phyloP scores from a whole-genome alignment of 2,888 invertebrate genomes.

The Netelia fuscicornis region DNA sequence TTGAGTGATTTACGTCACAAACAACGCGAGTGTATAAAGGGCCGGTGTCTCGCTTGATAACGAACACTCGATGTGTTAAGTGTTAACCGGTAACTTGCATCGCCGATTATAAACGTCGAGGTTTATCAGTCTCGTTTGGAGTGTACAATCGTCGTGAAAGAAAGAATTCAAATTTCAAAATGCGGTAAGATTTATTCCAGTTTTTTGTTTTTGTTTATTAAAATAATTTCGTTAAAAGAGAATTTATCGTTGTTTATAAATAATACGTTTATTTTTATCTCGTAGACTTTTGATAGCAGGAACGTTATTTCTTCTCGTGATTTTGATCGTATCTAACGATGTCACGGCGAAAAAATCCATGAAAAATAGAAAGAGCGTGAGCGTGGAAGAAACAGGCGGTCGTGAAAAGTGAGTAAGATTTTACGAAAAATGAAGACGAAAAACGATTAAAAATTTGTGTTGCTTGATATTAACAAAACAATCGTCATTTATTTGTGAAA shows the following conservation, averaged over 20 bases:
- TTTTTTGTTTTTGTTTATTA: background rate
- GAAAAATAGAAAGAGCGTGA: slow-evolving; percentile 38
- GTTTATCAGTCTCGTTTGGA: background rate
- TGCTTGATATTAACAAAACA: background rate
- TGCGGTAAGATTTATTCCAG: slow-evolving; percentile 53
- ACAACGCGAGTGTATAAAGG: slow-evolving; percentile 55
- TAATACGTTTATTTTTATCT: background rate
- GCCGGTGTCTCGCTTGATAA: slow-evolving; percentile 45
- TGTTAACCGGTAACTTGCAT: slow-evolving; percentile 2
- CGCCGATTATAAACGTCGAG: background rate
- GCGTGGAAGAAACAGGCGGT: slow-evolving; percentile 38
- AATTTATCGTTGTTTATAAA: background rate
- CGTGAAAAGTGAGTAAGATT: slow-evolving; percentile 52
- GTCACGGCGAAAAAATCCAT: slow-evolving; percentile 57
- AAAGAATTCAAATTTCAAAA: background rate
- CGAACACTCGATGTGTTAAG: slow-evolving; percentile 42
- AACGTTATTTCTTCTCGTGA: slow-evolving; percentile 51
- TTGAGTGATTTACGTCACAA: slow-evolving; percentile 53
- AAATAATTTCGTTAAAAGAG: background rate
- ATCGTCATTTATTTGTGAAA: too few relatives aligned
- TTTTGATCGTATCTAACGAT: slow-evolving; percentile 52
- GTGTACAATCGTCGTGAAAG: background rate
- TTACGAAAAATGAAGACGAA: background rate
- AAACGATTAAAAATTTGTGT: background rate
- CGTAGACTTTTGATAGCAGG: slow-evolving; percentile 48